Evolutionary conservation across 2,797 vertebrate genomes (phyloP).

Genomic region (Enteromius viviparus): DNA sequence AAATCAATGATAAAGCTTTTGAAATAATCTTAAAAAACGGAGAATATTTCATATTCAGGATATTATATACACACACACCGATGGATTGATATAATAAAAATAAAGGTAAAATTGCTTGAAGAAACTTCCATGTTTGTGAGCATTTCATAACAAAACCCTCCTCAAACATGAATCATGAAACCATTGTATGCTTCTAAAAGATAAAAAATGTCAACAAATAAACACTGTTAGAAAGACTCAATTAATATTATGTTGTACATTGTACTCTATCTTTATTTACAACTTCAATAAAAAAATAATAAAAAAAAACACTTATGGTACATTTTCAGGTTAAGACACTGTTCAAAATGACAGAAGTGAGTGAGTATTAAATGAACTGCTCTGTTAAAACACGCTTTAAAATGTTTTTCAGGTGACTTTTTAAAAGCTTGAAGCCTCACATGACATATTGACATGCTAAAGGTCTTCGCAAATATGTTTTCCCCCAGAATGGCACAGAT

Average conservation of each 20-base stretch:
- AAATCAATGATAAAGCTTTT: neutral
- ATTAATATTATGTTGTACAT: neutral
- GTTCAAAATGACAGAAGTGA: neutral
- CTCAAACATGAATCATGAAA: neutral
- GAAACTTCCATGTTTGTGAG: too few relatives aligned
- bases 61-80: too few relatives aligned
- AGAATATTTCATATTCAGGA: too few relatives aligned
- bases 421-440: neutral
- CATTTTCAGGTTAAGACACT: neutral
- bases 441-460: conserved; percentile 1
- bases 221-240: neutral
- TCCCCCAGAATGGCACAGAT: conserved; percentile 42
- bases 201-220: neutral
- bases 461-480: conserved; percentile 48
- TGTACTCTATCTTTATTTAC: neutral
- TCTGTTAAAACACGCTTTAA: neutral
- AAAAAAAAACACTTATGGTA: too few relatives aligned
- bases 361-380: neutral
- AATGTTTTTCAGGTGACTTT: neutral
- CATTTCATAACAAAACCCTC: too few relatives aligned
- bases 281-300: too few relatives aligned
- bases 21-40: neutral
- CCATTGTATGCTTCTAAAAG: neutral
- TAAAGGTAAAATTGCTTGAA: too few relatives aligned
- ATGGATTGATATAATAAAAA: too few relatives aligned